Percentiles rank a stretch among this genome's conserved stretches.
Conservation (phyloP, 2,888 invertebrate species). For the Cistogaster globosa region DNA sequence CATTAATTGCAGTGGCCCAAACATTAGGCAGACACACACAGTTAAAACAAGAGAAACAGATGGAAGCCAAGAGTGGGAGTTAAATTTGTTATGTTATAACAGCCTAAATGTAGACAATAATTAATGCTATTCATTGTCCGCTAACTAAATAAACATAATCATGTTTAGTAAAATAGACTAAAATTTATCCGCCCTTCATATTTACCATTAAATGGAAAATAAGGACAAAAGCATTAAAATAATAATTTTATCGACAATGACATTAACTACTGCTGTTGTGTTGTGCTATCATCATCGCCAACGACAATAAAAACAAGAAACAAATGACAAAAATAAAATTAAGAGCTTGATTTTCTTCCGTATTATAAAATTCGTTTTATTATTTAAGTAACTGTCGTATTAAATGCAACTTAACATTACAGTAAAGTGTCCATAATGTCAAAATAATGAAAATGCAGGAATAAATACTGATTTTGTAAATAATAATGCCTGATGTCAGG, state of each 20-base stretch:
- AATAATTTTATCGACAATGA: slow-evolving; percentile 28
- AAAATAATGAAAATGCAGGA: no score
- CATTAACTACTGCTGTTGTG: background rate
- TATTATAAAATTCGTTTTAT: no score
- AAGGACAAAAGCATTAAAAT: slow-evolving; percentile 19
- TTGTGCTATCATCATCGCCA: background rate
- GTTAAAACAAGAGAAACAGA: no score
- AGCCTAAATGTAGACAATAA: slow-evolving; percentile 56
- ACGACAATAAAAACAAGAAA: background rate
- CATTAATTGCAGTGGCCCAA: slow-evolving; percentile 46
- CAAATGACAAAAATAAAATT: no score
- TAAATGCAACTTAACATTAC: no score
- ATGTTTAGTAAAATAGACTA: slow-evolving; percentile 7
- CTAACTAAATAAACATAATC: slow-evolving; percentile 5
- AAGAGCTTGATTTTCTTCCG: no score
- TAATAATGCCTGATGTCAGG: no score
- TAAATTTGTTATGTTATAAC: slow-evolving; percentile 17
- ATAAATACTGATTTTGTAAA: no score
- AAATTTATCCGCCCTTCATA: slow-evolving; percentile 11
- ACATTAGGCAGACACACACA: background rate
- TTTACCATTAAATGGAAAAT: slow-evolving; percentile 16
- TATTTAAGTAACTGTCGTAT: no score
- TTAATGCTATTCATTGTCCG: slow-evolving; percentile 25
- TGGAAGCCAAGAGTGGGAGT: background rate
- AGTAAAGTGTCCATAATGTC: no score